Evolutionary conservation across 2,113 vertebrate species (phyloP).

Genomic region (Sarotherodon lohbergeri): DNA sequence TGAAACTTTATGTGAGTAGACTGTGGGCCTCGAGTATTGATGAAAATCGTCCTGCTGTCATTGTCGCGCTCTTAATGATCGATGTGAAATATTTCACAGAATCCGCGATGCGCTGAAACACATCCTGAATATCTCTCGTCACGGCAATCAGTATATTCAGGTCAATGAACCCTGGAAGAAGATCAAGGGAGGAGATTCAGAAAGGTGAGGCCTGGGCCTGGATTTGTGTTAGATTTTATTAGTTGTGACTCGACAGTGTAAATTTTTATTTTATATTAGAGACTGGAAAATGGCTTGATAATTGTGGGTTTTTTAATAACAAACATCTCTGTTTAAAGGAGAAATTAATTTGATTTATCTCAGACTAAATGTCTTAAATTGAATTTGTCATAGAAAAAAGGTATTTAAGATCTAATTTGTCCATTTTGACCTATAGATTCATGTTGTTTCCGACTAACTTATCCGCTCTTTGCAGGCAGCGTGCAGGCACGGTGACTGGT

Average conservation of each 20-base stretch:
- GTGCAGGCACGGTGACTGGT: slow-evolving; percentile 85
- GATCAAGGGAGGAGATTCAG: slow-evolving; percentile 82
- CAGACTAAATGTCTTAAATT: neutral
- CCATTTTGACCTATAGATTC: neutral
- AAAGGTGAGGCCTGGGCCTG: slow-evolving; percentile 67
- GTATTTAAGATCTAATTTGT: neutral
- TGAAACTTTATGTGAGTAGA: neutral
- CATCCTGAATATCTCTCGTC: slow-evolving; percentile 89
- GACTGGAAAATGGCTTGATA: neutral
- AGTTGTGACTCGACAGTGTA: neutral
- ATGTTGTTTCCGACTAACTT: neutral
- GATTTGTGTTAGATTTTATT: neutral
- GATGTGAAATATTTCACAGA: slow-evolving; percentile 56
- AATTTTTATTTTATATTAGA: neutral
- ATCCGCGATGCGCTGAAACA: slow-evolving; percentile 89
- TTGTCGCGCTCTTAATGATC: neutral
- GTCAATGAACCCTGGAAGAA: slow-evolving; percentile 93
- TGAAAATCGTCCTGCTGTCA: neutral
- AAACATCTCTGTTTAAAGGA: accelerated
- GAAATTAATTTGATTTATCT: neutral
- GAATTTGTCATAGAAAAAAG: neutral
- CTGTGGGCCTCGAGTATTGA: neutral
- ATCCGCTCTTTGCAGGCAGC: slow-evolving; percentile 69
- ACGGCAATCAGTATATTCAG: slow-evolving; percentile 96
- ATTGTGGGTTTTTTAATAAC: neutral